A percentile compares a stretch with the other conserved stretches of the same genome.
These are phyloP conservation scores for Corythaeola cristata DNA, from an alignment of 2,113 vertebrate genomes.

Conservation along the genomic window DNA sequence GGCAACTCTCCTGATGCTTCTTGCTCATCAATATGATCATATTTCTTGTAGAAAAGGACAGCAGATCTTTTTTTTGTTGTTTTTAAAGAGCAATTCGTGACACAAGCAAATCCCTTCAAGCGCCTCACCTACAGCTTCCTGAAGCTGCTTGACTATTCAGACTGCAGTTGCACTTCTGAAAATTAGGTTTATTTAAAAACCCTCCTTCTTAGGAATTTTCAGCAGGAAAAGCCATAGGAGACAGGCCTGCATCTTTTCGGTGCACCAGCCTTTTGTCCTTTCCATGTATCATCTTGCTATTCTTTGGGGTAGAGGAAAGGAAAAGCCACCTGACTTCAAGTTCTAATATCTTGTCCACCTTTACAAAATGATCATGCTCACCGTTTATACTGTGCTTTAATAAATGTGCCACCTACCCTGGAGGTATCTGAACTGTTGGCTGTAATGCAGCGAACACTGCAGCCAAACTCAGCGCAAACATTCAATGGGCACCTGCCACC, in stretches of 20 bases:
- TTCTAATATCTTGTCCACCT: not conserved
- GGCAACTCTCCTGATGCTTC: not conserved
- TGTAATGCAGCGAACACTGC: not conserved
- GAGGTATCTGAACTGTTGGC: not conserved
- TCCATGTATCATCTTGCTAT: not conserved
- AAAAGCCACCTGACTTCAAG: not conserved
- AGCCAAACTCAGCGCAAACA: not conserved
- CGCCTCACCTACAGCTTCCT: not conserved
- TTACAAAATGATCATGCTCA: not conserved
- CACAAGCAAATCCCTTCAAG: not conserved
- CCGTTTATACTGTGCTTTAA: not conserved
- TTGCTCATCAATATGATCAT: not conserved
- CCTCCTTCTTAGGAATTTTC: not conserved
- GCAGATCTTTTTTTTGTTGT: not conserved
- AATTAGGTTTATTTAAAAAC: not conserved
- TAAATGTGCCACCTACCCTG: not conserved
- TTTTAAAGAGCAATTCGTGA: not conserved
- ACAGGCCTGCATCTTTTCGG: fast-evolving
- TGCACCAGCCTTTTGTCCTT: not conserved
- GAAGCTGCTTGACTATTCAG: not conserved
- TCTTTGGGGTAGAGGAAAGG: not conserved
- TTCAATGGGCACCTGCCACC: not conserved
- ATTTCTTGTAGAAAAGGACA: not conserved
- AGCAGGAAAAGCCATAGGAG: not conserved
- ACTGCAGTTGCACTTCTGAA: not conserved